Percentiles rank a stretch among this genome's conserved stretches.
Conservation (phyloP, 1,140 invertebrate species). For the Varroa destructor region DNA sequence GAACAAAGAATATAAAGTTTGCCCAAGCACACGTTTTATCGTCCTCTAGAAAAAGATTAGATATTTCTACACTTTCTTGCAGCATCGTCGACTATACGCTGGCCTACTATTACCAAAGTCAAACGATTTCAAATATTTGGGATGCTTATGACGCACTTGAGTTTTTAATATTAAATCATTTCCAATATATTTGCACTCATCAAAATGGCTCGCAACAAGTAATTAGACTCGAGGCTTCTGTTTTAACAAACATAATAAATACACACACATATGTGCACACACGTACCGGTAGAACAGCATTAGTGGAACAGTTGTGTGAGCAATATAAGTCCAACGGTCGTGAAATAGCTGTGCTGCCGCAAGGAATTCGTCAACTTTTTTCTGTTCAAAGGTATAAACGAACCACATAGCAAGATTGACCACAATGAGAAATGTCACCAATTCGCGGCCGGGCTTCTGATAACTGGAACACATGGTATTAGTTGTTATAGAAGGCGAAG, state of each 20-base stretch:
- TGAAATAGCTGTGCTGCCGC: conserved; percentile 2
- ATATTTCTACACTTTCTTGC: no score
- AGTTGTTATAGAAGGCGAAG: not conserved
- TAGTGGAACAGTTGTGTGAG: conserved; percentile 59
- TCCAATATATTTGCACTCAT: no score
- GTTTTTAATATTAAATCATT: no score
- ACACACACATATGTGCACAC: not conserved
- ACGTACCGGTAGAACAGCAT: conserved; percentile 55
- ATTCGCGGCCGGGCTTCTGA: conserved; percentile 57
- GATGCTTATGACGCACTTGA: no score
- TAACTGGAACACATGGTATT: conserved; percentile 34
- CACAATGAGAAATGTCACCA: conserved; percentile 62
- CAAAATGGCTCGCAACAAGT: no score
- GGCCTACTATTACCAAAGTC: no score
- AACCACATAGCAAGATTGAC: conserved; percentile 68
- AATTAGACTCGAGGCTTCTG: no score
- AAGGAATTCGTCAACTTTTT: conserved; percentile 38
- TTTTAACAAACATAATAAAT: not conserved
- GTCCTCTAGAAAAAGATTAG: no score
- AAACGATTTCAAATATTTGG: no score
- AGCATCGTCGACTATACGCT: no score
- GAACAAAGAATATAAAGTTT: no score
- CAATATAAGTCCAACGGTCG: conserved; percentile 56
- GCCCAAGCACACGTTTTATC: no score
- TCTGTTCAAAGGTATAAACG: conserved; percentile 63